These are phyloP conservation scores for Ochropleura leucogaster DNA, from an alignment of 2,888 invertebrate species.

Conservation along the genomic window DNA sequence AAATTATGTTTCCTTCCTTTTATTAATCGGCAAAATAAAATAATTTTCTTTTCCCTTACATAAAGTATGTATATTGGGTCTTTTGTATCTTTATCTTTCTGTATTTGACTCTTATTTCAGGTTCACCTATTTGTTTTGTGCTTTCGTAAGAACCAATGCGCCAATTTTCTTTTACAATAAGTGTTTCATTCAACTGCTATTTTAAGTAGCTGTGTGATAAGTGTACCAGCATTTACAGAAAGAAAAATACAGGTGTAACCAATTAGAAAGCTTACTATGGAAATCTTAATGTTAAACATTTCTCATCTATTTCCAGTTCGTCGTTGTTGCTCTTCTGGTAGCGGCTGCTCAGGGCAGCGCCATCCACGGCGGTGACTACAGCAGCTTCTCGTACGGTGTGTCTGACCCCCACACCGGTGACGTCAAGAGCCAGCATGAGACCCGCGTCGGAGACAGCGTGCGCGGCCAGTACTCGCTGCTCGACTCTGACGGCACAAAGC, in stretches of 20 bases:
- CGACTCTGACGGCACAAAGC: conserved; percentile 91
- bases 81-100: conserved; percentile 10
- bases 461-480: conserved; percentile 89
- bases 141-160: neutral
- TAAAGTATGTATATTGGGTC: neutral
- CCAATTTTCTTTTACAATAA: neutral
- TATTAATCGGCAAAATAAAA: neutral
- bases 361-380: conserved; percentile 83
- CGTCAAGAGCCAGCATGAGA: conserved; percentile 91
- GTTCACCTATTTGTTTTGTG: conserved; percentile 3
- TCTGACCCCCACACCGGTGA: conserved; percentile 88
- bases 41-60: neutral
- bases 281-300: neutral
- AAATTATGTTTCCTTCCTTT: neutral
- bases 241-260: neutral
- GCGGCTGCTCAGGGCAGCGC: conserved; percentile 85
- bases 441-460: conserved; percentile 92
- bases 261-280: neutral
- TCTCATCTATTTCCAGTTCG: conserved; percentile 80
- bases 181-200: neutral
- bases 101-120: conserved; percentile 33
- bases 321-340: conserved; percentile 85
- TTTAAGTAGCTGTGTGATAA: neutral
- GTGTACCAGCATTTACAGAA: neutral
- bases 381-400: conserved; percentile 87